Base-by-base conservation (phyloP, 1,140 invertebrate genomes). In the Brachystomella parvula region DNA sequence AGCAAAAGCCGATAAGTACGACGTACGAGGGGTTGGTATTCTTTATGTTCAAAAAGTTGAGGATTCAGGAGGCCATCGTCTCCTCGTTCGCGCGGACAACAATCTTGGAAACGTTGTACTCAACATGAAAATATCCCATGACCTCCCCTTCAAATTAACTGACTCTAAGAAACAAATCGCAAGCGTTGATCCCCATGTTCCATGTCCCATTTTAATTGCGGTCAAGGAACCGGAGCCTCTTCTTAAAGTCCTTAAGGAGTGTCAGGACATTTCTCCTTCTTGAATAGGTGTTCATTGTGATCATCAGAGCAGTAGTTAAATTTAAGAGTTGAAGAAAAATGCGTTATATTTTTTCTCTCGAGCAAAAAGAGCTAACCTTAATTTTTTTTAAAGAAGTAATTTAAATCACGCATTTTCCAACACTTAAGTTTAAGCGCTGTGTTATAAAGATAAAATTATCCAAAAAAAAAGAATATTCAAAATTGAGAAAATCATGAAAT, bases 211-310 rank as follows among this genome's bases (percentile, higher is more conserved):
- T 65, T 3, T 47, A 59, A n/a, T 62, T 30, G 59, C 65, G 30
- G 73, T 74, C 35, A 75, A 73, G 39, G 72, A 75, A 47, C 47
- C 67, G 0, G 74, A 72, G 33, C 79, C n/a, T 28, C 19, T 44
- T 30, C 56, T 29, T 28, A 12, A 56, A 63, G 44, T 62, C 64
- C 75, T 30, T 44, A n/a, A 44, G n/a, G n/a, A 44, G 9, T 44
- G 39, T 44, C 9, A 44, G 39, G n/a, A 44, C n/a, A 44, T 12
- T 12, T n/a, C 39, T 9, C 39, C n/a, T 44, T 44, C n/a, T 44
- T 44, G 39, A 44, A 44, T 44, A n/a, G n/a, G 39, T 44, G 39
- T 44, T 44, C 39, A n/a, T 9, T 44, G 9, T 44, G 39, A 44
- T 44, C n/a, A n/a, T n/a, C n/a, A n/a, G n/a, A n/a, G n/a, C n/a